These are phyloP conservation scores for Caenorhabditis virilis DNA, from an alignment of 2,888 invertebrate genomes.

Conservation along the genomic window DNA sequence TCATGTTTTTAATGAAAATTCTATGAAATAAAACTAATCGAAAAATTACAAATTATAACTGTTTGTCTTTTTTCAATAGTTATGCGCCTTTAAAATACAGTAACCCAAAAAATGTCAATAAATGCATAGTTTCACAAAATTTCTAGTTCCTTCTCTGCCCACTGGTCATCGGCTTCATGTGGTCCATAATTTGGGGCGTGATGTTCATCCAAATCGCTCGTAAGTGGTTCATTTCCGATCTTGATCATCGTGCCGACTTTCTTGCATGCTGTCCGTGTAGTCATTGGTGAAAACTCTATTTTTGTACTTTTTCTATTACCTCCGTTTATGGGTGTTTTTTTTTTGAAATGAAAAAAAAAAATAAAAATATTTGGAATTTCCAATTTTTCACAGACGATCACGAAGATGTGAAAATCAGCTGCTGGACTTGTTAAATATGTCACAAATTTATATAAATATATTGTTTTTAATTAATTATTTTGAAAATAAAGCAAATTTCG, in stretches of 20 bases:
- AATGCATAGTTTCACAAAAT: slow-evolving; percentile 10
- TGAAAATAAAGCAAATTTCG: neutral
- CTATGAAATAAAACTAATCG: no score
- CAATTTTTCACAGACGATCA: no score
- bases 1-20: no score
- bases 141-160: slow-evolving; percentile 70
- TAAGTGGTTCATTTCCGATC: slow-evolving; percentile 65
- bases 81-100: no score
- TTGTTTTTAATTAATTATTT: neutral
- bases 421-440: no score
- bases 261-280: slow-evolving; percentile 52
- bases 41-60: no score
- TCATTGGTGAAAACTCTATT: slow-evolving; percentile 28
- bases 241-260: slow-evolving; percentile 45
- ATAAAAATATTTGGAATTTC: no score
- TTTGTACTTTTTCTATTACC: neutral
- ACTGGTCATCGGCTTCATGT: slow-evolving; percentile 72
- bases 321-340: no score
- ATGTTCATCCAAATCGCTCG: slow-evolving; percentile 71
- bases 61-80: no score
- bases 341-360: no score
- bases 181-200: slow-evolving; percentile 72
- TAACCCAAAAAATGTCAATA: neutral
- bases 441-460: neutral
- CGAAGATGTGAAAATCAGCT: no score